These are phyloP conservation scores for Candidula unifasciata DNA, from an alignment of 2,888 invertebrate genomes.

Conservation along the genomic window DNA sequence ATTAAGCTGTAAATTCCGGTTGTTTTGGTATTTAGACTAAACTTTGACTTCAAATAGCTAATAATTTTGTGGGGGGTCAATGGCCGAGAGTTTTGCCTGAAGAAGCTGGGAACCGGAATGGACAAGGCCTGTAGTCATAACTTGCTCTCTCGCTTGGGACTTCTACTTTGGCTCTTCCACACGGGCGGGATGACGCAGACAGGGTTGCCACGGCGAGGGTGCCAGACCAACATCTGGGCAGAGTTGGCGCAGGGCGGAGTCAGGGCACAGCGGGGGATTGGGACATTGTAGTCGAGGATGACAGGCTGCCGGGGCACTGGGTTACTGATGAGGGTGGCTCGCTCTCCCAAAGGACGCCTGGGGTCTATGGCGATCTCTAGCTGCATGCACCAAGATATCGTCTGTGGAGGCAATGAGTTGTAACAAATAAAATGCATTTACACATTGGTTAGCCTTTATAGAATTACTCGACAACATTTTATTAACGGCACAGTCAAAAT, in stretches of 20 bases:
- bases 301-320: constrained; percentile 70
- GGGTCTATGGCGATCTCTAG: constrained; percentile 76
- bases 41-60: too few species aligned
- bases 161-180: constrained; percentile 61
- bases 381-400: constrained; percentile 62
- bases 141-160: constrained; percentile 63
- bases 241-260: constrained; percentile 76
- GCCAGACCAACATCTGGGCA: constrained; percentile 77
- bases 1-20: not conserved
- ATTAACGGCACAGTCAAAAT: too few species aligned
- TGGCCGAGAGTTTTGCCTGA: not conserved
- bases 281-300: constrained; percentile 69
- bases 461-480: too few species aligned
- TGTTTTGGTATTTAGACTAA: not conserved
- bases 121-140: constrained; percentile 55
- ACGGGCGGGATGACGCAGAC: constrained; percentile 76
- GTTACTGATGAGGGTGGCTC: constrained; percentile 70
- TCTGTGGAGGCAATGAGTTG: constrained; percentile 29
- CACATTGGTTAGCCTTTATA: too few species aligned
- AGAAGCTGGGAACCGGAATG: not conserved
- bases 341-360: constrained; percentile 69
- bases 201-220: constrained; percentile 70
- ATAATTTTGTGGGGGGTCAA: not conserved
- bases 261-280: constrained; percentile 74
- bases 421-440: too few species aligned